Evolutionary conservation across 2,888 invertebrate genomes (phyloP), one percentile per base, ranked within the genome.

Genomic region (Kryphioiulus occultus): DNA sequence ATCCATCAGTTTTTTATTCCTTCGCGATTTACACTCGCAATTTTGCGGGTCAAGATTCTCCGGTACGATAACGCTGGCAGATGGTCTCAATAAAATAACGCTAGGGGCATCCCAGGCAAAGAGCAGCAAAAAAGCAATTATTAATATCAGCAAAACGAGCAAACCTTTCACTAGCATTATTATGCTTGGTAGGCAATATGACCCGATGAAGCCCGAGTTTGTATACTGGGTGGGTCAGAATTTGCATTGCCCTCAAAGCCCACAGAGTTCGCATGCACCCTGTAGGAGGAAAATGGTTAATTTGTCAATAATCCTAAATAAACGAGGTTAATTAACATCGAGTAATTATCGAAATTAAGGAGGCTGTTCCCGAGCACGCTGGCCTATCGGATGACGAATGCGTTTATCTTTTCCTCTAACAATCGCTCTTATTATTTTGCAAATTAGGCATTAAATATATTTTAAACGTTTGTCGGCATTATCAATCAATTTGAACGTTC

Each of bases 381-480:
- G 59, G 59, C 59, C 59, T 22, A 22, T 5, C 10, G 17, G 22
- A 59, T 22, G 59, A 22, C 22, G 59, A 59, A 68, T 68, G 12
- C 68, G 10, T 26, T 68, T 68, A 68, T 68, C 68, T 68, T 68
- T 68, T 26, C 9, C 10, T 26, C 12, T n/a, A n/a, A 26, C 12
- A 68, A 68, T 68, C 26, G 26, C 68, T 68, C 68, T 10, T 68
- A 26, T 47, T 47, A 26, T 68, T 68, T 26, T 68, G 68, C 68
- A 68, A 68, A 68, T 68, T 68, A 26, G 68, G 68, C 68, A 26
- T 68, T 68, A 68, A 68, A 68, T 68, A 26, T n/a, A 68, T 26
- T 68, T 68, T 26, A 68, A 68, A 68, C 68, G 68, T 68, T 68
- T 68, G 68, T 68, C 68, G 68, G 68, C 68, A 68, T 68, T 26